These are phyloP conservation scores for Achatina immaculata DNA, from an alignment of 1,140 invertebrate species.

Conservation along the genomic window DNA sequence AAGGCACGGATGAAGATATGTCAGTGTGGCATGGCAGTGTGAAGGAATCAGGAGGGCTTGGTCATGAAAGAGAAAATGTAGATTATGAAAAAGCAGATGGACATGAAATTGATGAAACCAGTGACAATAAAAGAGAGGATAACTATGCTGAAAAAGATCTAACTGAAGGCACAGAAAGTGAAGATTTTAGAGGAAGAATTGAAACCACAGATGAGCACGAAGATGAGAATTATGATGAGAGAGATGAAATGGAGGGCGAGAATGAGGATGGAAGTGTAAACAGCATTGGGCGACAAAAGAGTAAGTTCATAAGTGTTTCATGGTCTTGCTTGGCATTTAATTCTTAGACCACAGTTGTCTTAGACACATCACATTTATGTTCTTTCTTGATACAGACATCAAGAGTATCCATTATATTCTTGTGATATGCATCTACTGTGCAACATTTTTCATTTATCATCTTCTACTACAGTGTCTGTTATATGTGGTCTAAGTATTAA, in stretches of 20 bases:
- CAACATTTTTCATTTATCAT: not conserved
- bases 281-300: not conserved
- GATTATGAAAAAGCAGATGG: not conserved
- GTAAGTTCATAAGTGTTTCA: not conserved
- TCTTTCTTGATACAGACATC: not conserved
- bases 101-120: not conserved
- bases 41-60: not conserved
- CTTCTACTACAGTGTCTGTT: not conserved
- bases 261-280: not conserved
- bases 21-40: not conserved
- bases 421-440: not conserved
- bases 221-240: not conserved
- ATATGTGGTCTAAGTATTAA: conserved; percentile 11
- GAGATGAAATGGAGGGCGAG: not conserved
- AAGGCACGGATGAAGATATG: not conserved
- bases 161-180: not conserved
- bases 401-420: not conserved
- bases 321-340: not conserved
- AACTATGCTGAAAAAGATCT: not conserved
- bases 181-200: not conserved
- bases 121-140: not conserved
- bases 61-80: not conserved
- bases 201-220: not conserved
- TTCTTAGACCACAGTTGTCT: not conserved
- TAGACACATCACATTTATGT: not conserved